Base-by-base conservation (phyloP, 2,888 invertebrate species). In the Cylloceria caligata region DNA sequence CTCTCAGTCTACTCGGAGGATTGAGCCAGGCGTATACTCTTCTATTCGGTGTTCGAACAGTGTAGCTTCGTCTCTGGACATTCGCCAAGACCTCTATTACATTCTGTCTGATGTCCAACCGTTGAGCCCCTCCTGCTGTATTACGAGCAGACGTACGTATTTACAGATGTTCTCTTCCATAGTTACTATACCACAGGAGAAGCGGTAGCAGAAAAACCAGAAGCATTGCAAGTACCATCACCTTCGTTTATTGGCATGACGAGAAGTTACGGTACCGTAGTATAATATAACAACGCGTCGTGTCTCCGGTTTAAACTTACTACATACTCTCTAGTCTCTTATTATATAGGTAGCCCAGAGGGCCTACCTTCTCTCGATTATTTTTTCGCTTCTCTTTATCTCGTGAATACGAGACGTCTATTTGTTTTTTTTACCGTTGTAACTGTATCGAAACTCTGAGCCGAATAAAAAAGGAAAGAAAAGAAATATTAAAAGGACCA, bases 51-150 rank as follows among this genome's bases (percentile, higher is more conserved):
- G 65, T 71, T 47, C 55, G 73, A 71, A 47, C 60, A 45, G 62
- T 47, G 36, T 72, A 34, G 62, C 64, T 69, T 80, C 47, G 73
- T 80, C 34, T 65, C 81, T 91, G 91, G 90, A 89, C 85, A 86
- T 60, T 74, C 83, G 91, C 91, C 91, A 91, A 90, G 84, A 88
- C 86, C 89, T 89, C 89, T 88, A 89, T 91, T 90, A 88, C 87
- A 87, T 89, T 87, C 86, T 87, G 85, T 86, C 90, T 89, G 88
- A 88, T 88, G 87, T 88, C 86, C 85, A 82, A 84, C 73, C 78
- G 65, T 78, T 65, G 24, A 68, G 73, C 60, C 74, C 60, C 73
- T 71, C 67, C 24, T n/a, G 74, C 69, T 84, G 83, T 87, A 86
- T 87, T 84, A 84, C 86, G 81, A 80, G 65, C 81, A 80, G 78